Conservation (phyloP, 1,140 invertebrate genomes). For the Ctenoplectra terminalis region DNA sequence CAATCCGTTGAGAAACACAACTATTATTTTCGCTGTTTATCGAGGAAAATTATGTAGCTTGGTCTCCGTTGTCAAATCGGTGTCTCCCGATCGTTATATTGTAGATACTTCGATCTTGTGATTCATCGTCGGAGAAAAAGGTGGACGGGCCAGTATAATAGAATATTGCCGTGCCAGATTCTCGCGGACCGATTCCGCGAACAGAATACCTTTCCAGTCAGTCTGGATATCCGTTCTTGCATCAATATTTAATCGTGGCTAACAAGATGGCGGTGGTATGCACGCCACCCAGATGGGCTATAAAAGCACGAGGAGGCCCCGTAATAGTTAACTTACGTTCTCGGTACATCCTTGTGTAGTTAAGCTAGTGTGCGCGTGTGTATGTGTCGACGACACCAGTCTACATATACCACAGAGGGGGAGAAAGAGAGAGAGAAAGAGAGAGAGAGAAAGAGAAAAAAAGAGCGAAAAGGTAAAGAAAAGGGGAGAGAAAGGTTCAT, state of each 20-base stretch:
- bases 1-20: too few relatives aligned
- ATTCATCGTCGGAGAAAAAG: constrained; percentile 5
- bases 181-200: constrained; percentile 56
- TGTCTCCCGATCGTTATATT: neutral
- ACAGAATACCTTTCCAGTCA: constrained; percentile 39
- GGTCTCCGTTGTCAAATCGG: too few relatives aligned
- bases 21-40: neutral
- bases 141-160: constrained; percentile 19
- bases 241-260: constrained; percentile 76
- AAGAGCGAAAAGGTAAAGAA: neutral
- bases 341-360: constrained; percentile 38
- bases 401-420: neutral
- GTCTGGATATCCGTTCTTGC: constrained; percentile 72
- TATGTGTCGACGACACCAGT: constrained; percentile 15
- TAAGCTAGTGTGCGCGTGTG: neutral
- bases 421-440: neutral
- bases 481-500: neutral
- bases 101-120: neutral
- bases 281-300: constrained; percentile 64
- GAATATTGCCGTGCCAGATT: constrained; percentile 54
- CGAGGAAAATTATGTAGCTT: neutral
- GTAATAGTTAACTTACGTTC: constrained; percentile 61
- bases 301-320: constrained; percentile 61
- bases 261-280: constrained; percentile 77
- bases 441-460: neutral